phyloP scores from a whole-genome alignment of 64 coral and sea anemone genomes.

The Pachyseris speciosa region DNA sequence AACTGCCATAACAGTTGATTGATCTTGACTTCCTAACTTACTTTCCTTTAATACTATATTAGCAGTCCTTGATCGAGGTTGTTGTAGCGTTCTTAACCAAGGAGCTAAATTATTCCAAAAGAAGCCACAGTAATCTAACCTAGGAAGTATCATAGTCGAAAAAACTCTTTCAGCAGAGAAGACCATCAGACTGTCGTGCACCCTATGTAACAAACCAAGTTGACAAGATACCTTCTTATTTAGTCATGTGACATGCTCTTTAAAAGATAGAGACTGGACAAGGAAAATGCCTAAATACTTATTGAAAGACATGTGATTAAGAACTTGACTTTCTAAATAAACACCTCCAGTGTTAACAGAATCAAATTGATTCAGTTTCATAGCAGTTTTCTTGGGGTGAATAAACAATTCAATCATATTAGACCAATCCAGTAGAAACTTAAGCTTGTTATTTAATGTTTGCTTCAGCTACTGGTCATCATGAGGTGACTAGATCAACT shows the following conservation, averaged over 20 bases:
- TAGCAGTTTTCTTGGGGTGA: conserved; percentile 28
- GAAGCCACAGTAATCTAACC: too few relatives aligned
- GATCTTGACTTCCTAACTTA: too few relatives aligned
- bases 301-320: not conserved
- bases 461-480: too few relatives aligned
- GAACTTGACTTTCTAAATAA: not conserved
- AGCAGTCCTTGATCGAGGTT: too few relatives aligned
- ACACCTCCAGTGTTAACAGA: not conserved
- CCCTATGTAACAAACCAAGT: not conserved
- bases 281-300: conserved; percentile 7
- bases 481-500: too few relatives aligned
- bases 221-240: not conserved
- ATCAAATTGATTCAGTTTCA: not conserved
- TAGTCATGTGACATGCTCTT: not conserved
- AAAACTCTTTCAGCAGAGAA: not conserved
- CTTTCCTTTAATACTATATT: too few relatives aligned
- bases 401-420: not conserved
- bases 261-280: not conserved
- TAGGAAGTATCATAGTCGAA: not conserved
- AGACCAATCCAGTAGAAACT: not conserved
- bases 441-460: not conserved
- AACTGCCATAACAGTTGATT: too few relatives aligned
- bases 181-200: not conserved
- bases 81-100: too few relatives aligned
- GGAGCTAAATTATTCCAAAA: too few relatives aligned